Evolutionary conservation across 2,113 vertebrate genomes (phyloP).

Genomic region (Tretioscincus oriximinensis): DNA sequence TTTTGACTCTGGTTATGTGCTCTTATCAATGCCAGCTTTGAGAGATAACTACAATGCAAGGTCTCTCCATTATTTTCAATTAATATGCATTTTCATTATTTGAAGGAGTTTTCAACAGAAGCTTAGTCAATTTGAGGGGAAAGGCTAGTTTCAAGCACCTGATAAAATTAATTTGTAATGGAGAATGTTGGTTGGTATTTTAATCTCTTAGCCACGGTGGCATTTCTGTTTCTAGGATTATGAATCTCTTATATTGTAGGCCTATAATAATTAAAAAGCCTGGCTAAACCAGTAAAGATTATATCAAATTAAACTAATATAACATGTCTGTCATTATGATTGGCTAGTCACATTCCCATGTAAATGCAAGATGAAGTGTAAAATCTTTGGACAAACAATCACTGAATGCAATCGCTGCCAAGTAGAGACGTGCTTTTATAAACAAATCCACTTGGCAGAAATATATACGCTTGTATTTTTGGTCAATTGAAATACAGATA

Average conservation of each 20-base stretch:
- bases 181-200: constrained; percentile 16
- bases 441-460: neutral
- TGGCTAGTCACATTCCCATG: neutral
- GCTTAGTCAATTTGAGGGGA: neutral
- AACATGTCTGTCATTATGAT: constrained; percentile 14
- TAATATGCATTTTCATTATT: constrained; percentile 1
- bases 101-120: neutral
- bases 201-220: constrained; percentile 7
- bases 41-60: neutral
- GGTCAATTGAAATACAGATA: neutral
- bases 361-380: constrained; percentile 28
- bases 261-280: constrained; percentile 16
- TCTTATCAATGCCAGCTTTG: too few relatives aligned
- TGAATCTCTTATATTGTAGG: constrained; percentile 5
- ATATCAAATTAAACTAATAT: constrained; percentile 27
- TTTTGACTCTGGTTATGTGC: too few relatives aligned
- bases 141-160: neutral
- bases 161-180: constrained; percentile 9
- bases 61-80: neutral
- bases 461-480: neutral
- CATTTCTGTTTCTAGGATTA: neutral
- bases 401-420: constrained; percentile 8
- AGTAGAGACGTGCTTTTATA: constrained; percentile 7
- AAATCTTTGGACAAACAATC: constrained; percentile 3
- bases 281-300: constrained; percentile 16